Conservation (phyloP, 1,140 invertebrate species). For the Papilio dardanus region DNA sequence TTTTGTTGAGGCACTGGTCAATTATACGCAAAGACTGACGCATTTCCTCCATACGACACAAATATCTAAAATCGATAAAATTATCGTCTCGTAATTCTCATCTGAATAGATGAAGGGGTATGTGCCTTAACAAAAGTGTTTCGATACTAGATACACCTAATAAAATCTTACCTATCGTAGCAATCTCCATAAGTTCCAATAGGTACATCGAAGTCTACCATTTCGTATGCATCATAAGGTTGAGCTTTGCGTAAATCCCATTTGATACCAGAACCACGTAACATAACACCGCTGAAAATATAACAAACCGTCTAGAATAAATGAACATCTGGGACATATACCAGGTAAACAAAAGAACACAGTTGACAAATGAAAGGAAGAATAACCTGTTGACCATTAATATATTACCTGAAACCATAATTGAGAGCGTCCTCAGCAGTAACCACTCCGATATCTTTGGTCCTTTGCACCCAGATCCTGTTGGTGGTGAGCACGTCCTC, state of each 20-base stretch:
- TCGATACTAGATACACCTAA: background rate
- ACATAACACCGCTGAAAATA: conserved; percentile 93
- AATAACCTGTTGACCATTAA: too few species aligned
- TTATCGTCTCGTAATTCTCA: too few species aligned
- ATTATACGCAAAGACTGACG: conserved; percentile 97
- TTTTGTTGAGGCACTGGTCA: conserved; percentile 97
- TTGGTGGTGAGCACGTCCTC: conserved; percentile 97
- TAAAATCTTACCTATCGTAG: conserved; percentile 90
- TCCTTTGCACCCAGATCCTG: conserved; percentile 95
- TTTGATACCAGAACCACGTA: conserved; percentile 97
- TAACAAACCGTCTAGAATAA: too few species aligned
- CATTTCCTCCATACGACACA: conserved; percentile 98
- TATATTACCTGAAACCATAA: conserved; percentile 90
- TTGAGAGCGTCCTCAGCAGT: conserved; percentile 96
- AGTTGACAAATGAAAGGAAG: too few species aligned
- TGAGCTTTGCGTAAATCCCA: conserved; percentile 98
- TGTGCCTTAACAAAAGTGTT: too few species aligned
- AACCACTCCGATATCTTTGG: conserved; percentile 94
- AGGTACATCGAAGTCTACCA: conserved; percentile 98
- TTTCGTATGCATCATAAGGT: conserved; percentile 97
- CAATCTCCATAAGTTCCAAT: conserved; percentile 97
- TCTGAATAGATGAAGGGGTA: conserved; percentile 8
- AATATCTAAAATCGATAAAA: conserved; percentile 84
- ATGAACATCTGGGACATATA: too few species aligned
- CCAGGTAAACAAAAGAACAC: too few species aligned